Percentiles rank a stretch among this genome's conserved stretches.
These are phyloP conservation scores for Dicrurus megarhynchus DNA, from an alignment of 2,113 vertebrate genomes.

Conservation along the genomic window DNA sequence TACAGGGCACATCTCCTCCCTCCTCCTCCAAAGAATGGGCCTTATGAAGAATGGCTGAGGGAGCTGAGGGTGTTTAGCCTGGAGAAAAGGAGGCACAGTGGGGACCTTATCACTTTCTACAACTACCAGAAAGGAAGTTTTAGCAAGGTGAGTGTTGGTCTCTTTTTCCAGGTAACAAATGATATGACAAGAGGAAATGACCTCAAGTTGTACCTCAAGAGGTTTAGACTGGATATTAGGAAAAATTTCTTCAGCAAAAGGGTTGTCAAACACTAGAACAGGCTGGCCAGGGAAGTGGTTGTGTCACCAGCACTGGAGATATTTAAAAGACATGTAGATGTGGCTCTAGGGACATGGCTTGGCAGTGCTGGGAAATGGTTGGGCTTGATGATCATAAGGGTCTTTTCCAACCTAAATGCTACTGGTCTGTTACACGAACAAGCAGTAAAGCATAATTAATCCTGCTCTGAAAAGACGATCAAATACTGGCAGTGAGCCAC, in stretches of 20 bases:
- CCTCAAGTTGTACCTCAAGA: not conserved
- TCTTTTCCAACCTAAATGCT: not conserved
- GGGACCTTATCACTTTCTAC: not conserved
- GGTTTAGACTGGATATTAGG: not conserved
- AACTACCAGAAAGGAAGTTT: not conserved
- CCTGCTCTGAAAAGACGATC: conserved; percentile 40
- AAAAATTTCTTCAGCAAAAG: not conserved
- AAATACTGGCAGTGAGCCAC: conserved; percentile 9
- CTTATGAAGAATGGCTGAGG: conserved; percentile 41
- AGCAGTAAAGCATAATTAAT: conserved; percentile 46
- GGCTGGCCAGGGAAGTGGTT: not conserved
- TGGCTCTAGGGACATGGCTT: not conserved
- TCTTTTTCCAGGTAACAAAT: not conserved
- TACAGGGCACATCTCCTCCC: not conserved
- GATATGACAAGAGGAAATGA: not conserved
- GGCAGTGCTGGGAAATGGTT: not conserved
- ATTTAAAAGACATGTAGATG: not conserved
- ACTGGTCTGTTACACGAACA: not conserved
- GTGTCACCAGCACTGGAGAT: not conserved
- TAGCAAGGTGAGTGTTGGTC: not conserved
- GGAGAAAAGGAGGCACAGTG: not conserved
- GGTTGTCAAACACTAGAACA: not conserved
- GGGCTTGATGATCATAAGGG: not conserved
- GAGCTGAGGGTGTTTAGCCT: not conserved
- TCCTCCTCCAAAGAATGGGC: conserved; percentile 9